Percentiles rank a stretch among this genome's conserved stretches.
Conservation (phyloP, 2,113 vertebrate genomes). For the Chunga burmeisteri region DNA sequence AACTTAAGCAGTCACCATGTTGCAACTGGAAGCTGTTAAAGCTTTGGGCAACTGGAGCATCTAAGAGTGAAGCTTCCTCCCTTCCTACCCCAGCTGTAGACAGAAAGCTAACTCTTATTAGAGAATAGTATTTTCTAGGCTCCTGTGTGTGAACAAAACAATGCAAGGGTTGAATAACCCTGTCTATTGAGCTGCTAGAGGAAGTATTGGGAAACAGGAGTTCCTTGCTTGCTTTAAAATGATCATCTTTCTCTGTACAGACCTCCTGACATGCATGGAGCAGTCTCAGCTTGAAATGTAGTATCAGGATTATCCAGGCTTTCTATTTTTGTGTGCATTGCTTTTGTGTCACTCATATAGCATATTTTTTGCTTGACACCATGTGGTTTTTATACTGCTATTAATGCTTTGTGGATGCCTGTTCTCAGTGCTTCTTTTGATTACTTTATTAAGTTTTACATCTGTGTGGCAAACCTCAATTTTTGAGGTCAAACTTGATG, state of each 20-base stretch:
- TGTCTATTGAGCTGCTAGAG: background rate
- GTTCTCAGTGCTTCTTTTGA: background rate
- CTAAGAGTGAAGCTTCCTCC: background rate
- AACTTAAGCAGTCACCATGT: background rate
- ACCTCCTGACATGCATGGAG: background rate
- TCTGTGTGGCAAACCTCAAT: background rate
- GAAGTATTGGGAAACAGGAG: background rate
- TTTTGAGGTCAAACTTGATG: background rate
- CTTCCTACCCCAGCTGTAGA: background rate
- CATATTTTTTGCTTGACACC: background rate
- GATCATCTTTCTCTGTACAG: background rate
- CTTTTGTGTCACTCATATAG: background rate
- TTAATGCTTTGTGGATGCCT: background rate
- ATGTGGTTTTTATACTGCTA: background rate
- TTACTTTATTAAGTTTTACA: background rate
- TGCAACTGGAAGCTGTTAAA: background rate
- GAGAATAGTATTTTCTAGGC: background rate
- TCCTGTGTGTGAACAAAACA: background rate
- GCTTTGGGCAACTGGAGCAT: background rate
- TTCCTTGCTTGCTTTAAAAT: background rate
- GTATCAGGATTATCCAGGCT: background rate
- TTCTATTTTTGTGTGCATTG: background rate
- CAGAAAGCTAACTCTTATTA: background rate
- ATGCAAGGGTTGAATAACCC: background rate
- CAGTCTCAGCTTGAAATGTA: background rate